A percentile compares a stretch with the other conserved stretches of the same genome.
Conservation (phyloP, 1,140 invertebrate species). For the Eumaeus atala region DNA sequence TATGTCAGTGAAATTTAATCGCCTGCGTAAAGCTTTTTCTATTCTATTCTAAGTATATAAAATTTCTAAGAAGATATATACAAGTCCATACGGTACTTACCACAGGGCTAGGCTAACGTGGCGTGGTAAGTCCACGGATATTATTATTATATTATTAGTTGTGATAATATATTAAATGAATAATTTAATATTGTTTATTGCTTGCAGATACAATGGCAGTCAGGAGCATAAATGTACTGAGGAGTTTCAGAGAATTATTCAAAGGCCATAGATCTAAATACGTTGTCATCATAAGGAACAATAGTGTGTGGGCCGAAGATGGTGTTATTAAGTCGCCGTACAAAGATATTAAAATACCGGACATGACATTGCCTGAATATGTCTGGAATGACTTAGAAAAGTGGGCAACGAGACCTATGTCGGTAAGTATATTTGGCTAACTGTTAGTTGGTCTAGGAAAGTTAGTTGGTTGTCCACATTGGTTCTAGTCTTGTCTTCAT, state of each 20-base stretch:
- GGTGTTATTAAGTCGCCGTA: slow-evolving; percentile 62
- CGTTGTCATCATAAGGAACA: slow-evolving; percentile 29
- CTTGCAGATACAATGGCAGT: slow-evolving; percentile 20
- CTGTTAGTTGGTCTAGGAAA: background rate
- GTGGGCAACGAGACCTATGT: slow-evolving; percentile 75
- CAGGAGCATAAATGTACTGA: slow-evolving; percentile 26
- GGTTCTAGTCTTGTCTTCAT: too few relatives aligned
- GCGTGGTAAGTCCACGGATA: too few relatives aligned
- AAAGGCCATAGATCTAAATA: slow-evolving; percentile 31
- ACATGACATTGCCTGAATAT: slow-evolving; percentile 77
- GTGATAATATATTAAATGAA: too few relatives aligned
- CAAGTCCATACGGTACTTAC: too few relatives aligned
- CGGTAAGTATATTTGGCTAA: slow-evolving; percentile 71
- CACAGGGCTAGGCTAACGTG: too few relatives aligned
- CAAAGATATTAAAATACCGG: slow-evolving; percentile 69
- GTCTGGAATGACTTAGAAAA: slow-evolving; percentile 78
- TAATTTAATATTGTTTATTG: too few relatives aligned
- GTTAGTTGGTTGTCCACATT: too few relatives aligned
- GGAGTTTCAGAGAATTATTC: slow-evolving; percentile 27
- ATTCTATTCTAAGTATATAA: too few relatives aligned
- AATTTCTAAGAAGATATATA: too few relatives aligned
- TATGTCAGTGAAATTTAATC: too few relatives aligned
- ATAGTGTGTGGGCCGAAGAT: slow-evolving; percentile 45
- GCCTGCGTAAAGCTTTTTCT: too few relatives aligned
- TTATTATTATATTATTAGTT: too few relatives aligned